phyloP scores from a whole-genome alignment of 2,797 vertebrate species.

The Moxostoma hubbsi region DNA sequence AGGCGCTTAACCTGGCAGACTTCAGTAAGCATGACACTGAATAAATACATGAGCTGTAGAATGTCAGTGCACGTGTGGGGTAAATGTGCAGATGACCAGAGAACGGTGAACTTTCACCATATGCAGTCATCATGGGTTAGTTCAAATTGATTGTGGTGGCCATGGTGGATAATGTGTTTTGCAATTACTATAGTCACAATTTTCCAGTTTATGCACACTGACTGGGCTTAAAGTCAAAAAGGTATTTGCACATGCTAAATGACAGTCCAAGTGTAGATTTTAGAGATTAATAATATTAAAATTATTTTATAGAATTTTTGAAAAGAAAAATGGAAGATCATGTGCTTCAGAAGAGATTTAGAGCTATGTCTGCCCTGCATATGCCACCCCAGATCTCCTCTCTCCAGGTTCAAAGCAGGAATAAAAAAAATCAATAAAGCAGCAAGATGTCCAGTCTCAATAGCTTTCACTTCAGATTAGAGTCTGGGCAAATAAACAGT shows the following conservation, averaged over 20 bases:
- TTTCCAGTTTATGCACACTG: conserved; percentile 4
- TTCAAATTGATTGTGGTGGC: neutral
- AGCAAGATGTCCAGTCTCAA: conserved; percentile 77
- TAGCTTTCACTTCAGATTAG: conserved; percentile 80
- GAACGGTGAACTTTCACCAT: neutral
- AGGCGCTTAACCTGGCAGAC: conserved; percentile 81
- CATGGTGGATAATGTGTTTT: conserved; percentile 10
- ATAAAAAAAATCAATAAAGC: conserved; percentile 79
- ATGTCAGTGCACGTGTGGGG: conserved; percentile 64
- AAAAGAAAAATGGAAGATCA: neutral
- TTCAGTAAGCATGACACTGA: conserved; percentile 78
- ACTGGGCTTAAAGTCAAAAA: neutral
- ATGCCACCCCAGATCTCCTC: conserved; percentile 68
- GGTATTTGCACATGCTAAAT: neutral
- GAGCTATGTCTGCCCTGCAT: conserved; percentile 55
- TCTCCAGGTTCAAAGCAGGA: conserved; percentile 70
- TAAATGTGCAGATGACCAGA: conserved; percentile 17
- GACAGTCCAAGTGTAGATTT: neutral
- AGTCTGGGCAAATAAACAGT: conserved; percentile 60
- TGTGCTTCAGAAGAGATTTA: neutral
- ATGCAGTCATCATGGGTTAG: neutral
- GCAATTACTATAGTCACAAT: neutral
- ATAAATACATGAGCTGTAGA: conserved; percentile 81
- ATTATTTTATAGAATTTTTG: neutral
- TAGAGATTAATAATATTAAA: neutral